Conservation (phyloP, 2,888 invertebrate genomes). For the Xestia ashworthii region DNA sequence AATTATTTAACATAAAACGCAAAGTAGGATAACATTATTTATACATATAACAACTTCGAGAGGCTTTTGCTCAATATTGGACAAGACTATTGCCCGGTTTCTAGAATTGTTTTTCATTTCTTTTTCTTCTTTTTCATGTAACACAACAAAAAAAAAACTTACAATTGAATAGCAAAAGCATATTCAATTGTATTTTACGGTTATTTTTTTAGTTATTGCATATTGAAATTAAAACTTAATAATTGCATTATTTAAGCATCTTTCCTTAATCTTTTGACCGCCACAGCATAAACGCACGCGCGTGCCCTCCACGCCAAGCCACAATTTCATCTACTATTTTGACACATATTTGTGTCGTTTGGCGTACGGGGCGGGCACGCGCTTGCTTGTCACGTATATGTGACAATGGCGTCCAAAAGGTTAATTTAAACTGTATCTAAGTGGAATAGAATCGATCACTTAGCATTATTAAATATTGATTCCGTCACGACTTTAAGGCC, state of each 20-base stretch:
- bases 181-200: too few species aligned
- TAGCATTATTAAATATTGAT: not conserved
- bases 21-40: conserved; percentile 6
- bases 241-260: not conserved
- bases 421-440: not conserved
- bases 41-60: conserved; percentile 11
- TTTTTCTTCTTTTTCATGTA: not conserved
- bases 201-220: not conserved
- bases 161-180: too few species aligned
- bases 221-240: not conserved
- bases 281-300: too few species aligned
- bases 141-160: too few species aligned
- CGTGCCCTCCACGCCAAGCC: too few species aligned
- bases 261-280: too few species aligned
- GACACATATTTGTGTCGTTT: too few species aligned
- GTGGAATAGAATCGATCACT: not conserved
- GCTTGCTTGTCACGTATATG: too few species aligned
- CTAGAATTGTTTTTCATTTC: not conserved
- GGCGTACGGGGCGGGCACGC: too few species aligned
- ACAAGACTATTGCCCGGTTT: not conserved
- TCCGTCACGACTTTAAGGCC: not conserved
- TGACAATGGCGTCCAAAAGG: too few species aligned
- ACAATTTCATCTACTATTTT: too few species aligned
- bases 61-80: not conserved
- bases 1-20: conserved; percentile 9